phyloP scores from a whole-genome alignment of 2,888 invertebrate species.

The Dilophus febrilis region DNA sequence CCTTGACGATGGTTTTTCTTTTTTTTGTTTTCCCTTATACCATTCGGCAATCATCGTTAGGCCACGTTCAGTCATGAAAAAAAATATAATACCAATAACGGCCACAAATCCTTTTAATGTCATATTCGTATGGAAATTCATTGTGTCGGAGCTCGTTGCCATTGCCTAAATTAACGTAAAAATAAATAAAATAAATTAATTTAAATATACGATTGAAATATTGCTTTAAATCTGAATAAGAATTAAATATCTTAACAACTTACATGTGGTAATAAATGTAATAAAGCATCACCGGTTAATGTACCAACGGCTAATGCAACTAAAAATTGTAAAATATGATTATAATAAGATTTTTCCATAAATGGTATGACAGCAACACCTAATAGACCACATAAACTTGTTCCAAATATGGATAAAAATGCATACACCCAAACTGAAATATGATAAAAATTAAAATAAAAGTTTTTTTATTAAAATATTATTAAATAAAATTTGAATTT shows the following conservation, averaged over 20 bases:
- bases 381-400: constrained; percentile 72
- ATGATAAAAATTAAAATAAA: no score
- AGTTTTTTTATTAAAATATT: no score
- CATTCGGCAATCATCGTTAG: constrained; percentile 64
- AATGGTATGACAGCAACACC: constrained; percentile 83
- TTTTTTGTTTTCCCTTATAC: constrained; percentile 55
- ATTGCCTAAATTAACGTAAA: constrained; percentile 25
- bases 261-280: constrained; percentile 84
- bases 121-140: constrained; percentile 43
- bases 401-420: constrained; percentile 59
- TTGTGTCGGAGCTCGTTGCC: constrained; percentile 27
- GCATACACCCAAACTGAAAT: constrained; percentile 67
- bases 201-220: not conserved
- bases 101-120: constrained; percentile 71
- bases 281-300: constrained; percentile 74
- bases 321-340: constrained; percentile 76
- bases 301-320: constrained; percentile 88
- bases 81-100: constrained; percentile 61
- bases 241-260: constrained; percentile 16
- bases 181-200: constrained; percentile 3
- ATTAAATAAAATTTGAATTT: no score
- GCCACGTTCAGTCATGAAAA: constrained; percentile 76
- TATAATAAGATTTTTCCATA: constrained; percentile 76
- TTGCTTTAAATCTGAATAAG: not conserved
- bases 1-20: constrained; percentile 47